Evolutionary conservation across 2,888 invertebrate species (phyloP).

Genomic region (Bimastos eiseni): DNA sequence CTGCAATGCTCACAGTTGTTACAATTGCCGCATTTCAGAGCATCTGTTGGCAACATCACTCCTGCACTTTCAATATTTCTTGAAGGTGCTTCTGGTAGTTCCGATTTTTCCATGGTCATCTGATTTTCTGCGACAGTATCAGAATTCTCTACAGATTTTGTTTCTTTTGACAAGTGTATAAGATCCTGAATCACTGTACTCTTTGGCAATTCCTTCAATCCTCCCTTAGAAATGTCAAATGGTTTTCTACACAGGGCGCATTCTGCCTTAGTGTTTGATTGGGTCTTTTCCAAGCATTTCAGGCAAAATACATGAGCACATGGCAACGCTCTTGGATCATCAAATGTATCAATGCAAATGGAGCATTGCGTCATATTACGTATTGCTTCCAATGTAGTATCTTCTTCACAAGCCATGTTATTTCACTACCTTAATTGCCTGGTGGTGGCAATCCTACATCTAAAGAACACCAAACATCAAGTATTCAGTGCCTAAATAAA

Average conservation of each 20-base stretch:
- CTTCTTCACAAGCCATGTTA: neutral
- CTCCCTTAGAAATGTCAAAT: neutral
- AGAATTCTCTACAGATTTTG: neutral
- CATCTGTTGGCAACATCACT: neutral
- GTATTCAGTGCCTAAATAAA: no score
- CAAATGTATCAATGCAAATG: neutral
- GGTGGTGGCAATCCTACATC: neutral
- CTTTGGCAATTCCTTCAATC: neutral
- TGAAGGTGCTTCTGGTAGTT: no score
- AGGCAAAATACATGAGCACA: neutral
- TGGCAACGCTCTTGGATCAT: neutral
- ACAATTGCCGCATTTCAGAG: neutral
- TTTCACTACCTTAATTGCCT: no score
- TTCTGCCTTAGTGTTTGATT: neutral
- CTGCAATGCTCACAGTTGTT: neutral
- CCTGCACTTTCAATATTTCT: neutral
- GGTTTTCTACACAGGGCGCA: neutral
- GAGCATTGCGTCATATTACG: neutral
- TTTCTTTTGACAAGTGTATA: neutral
- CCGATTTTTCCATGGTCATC: neutral
- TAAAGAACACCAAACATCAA: neutral
- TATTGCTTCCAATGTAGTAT: neutral
- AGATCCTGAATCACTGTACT: neutral
- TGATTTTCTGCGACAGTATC: neutral
- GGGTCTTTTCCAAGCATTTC: neutral